Base-by-base conservation (phyloP, 2,113 vertebrate species). In the Bujurquina vittata region DNA sequence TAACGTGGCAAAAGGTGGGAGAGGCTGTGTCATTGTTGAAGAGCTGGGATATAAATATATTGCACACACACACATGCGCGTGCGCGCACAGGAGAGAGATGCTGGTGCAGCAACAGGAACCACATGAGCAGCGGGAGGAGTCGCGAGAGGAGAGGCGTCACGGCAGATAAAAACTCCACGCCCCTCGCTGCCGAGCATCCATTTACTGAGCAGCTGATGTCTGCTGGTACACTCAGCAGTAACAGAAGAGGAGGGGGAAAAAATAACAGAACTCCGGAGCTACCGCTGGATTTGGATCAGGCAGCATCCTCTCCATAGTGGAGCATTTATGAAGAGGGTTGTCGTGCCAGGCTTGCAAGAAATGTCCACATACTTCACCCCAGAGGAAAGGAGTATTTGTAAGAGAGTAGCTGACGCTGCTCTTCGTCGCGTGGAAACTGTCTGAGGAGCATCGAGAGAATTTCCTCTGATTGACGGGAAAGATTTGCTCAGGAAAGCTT, bases 131-230 rank as follows among this genome's bases (percentile, higher is more conserved):
- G 86, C 43, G 49, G 91, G 89, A 92, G 92, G 89, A 89, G 92
- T 52, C 73, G 15, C 20, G 3, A 75, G 78, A 65, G 54, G 61
- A 87, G 81, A 89, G 80, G 77, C 75, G 84, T 72, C 84, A 80
- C 52, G 37, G 85, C 77, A 43, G 59, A 88, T 74, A 87, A 84
- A 84, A 86, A 89, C 63, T 87, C 90, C 91, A 89, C 88, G 73
- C 91, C 94, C 83, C 89, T 87, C 83, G 72, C 87, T 86, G 88
- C 76, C 23, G 37, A 92, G 92, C 92, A 90, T 94, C 92, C 87
- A 92, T 94, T 93, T 87, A 89, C 92, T 10, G 87, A 87, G 85
- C 79, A 75, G 90, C 87, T 79, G 87, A 84, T 72, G 86, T 77
- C 74, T 75, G 88, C 89, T 83, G 84, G 89, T 43, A 79, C 81